These are phyloP conservation scores for Plagodis dolabraria DNA, from an alignment of 2,888 invertebrate genomes.

Conservation along the genomic window DNA sequence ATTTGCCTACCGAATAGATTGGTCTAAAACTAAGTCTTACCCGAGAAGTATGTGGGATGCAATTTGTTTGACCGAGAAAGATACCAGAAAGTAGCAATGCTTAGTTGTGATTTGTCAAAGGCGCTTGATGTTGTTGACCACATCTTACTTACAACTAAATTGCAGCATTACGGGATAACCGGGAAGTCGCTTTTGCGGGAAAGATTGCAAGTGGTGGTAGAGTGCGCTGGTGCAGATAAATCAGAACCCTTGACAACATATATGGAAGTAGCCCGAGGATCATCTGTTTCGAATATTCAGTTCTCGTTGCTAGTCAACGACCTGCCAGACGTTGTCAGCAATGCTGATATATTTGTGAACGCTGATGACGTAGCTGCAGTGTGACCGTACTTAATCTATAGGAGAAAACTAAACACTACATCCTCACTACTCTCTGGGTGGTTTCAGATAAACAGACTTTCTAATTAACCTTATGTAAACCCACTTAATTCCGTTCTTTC, in stretches of 20 bases:
- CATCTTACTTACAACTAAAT: too few species aligned
- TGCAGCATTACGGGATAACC: too few species aligned
- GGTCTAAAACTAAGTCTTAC: too few species aligned
- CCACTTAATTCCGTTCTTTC: background rate
- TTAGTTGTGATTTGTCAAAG: too few species aligned
- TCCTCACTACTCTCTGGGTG: background rate
- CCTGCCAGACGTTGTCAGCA: background rate
- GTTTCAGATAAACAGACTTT: background rate
- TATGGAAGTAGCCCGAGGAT: background rate
- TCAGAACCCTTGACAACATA: background rate
- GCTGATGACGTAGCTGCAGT: background rate
- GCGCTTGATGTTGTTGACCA: too few species aligned
- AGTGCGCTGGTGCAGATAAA: background rate
- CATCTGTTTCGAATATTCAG: background rate
- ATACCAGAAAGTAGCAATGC: too few species aligned
- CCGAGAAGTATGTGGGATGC: too few species aligned
- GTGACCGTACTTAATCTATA: background rate
- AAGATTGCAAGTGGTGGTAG: background rate
- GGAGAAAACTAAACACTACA: background rate
- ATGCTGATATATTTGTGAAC: background rate
- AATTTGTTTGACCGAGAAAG: too few species aligned
- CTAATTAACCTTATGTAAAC: background rate
- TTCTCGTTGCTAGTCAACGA: background rate
- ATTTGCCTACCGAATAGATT: too few species aligned
- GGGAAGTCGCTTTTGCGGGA: background rate